Evolutionary conservation across 2,113 vertebrate genomes (phyloP), one percentile per base, ranked within the genome.

Genomic region (Sterrhoptilus dennistouni): DNA sequence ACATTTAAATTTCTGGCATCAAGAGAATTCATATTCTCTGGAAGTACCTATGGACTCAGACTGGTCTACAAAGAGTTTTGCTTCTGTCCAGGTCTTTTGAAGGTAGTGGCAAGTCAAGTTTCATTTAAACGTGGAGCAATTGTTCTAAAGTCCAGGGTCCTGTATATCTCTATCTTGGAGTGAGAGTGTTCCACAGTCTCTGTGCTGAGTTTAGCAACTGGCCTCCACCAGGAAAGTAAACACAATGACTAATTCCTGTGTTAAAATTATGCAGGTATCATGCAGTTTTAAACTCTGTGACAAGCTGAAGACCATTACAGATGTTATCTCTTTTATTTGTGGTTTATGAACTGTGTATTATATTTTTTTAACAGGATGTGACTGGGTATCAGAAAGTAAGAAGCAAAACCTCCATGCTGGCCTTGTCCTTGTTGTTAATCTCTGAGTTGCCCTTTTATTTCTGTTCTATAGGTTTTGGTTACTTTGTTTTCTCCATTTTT

Each of bases 331-430:
- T 31, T 83, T 76, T 70, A 53, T 79, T 66, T 45, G 8, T 33
- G 45, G 31, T 66, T 91, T 80, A 53, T 33, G 14, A 66, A 21
- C 28, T 22, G 3, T 53, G 14, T 44, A 49, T 79, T 53, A 22
- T 21, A 3, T n/a, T 80, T 12, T 21, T 74, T 75, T 76, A 54
- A 83, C 36, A n/a, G 0, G 0, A 31, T 45, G 8, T 76, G 11
- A 28, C 8, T 8, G 7, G 3, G 4, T 53, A 57, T 70, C 27
- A 61, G 27, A 92, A 89, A 87, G 9, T 13, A 87, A 38, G 16
- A 42, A 78, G 5, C 5, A 69, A 87, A 77, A 38, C 21, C 12
- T 66, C 0, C 35, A 7, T 53, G 11, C 20, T 74, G 28, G 7
- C 22, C 40, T 64, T 69, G 20, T 57, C 9, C 24, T 35, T 38